Base-by-base conservation (phyloP, 2,888 invertebrate species). In the Stenodema calcarata region DNA sequence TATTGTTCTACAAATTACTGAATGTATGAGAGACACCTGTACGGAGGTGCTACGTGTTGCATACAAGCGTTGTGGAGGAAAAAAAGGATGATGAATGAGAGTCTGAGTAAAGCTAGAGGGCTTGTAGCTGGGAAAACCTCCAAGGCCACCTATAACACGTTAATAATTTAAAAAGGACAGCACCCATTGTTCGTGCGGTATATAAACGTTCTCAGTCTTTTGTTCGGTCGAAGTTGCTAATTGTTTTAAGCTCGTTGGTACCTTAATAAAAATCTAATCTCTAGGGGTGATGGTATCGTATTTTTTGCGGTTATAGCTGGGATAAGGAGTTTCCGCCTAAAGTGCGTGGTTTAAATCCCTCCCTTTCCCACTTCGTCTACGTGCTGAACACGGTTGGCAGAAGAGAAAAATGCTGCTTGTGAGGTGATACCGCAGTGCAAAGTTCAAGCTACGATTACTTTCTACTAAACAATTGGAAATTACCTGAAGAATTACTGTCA, bases 401-500 rank as follows among this genome's bases (percentile, higher is more conserved):
- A 23, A 62, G 18, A 42, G 47, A 27, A 30, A 35, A 18, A 27
- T 80, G n/a, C 28, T 80, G n/a, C 47, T 50, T 27, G 42, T 79
- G 79, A 79, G 27, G 47, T 80, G 80, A 78, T 44, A 44, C 78
- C 78, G 78, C 78, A 41, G 73, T 73, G 73, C 73, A 73, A 73
- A 73, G 16, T 16, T 73, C 41, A 78, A 78, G 44, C 78, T 78
- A 78, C 27, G 41, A 78, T 78, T 81, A 30, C 27, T 81, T 35
- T 81, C 69, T 84, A 75, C 54, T 28, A 41, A 78, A 73, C 30
- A 35, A 86, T 35, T 73, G 44, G 83, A 84, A 82, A 88, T 88
- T 88, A 89, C 89, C 89, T 86, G 89, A 89, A 6, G 89, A 89
- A 91, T 94, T 93, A 91, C 94, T 95, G 90, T 93, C 93, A 91